Evolutionary conservation across 2,888 invertebrate species (phyloP).

Genomic region (Hecatera dysodea): DNA sequence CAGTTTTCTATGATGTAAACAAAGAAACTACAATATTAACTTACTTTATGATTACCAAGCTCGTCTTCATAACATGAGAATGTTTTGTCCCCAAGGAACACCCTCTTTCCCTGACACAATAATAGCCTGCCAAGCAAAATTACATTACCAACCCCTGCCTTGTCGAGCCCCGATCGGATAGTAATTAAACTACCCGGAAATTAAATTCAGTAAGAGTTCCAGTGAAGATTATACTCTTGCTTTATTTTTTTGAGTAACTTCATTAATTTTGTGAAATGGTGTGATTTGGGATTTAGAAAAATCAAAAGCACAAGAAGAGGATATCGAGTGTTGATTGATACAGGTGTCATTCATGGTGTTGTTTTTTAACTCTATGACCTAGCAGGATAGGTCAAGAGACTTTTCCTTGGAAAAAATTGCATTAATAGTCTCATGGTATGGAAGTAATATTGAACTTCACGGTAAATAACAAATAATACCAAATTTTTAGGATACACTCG

Average conservation of each 20-base stretch:
- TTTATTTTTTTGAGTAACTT: background rate
- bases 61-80: constrained; percentile 14
- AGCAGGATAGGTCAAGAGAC: too few species aligned
- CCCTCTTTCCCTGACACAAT: constrained; percentile 2
- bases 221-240: background rate
- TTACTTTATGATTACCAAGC: background rate
- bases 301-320: background rate
- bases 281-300: background rate
- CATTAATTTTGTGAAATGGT: background rate
- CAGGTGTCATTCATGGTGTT: background rate
- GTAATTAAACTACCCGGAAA: constrained; percentile 24
- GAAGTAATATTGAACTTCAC: background rate
- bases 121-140: constrained; percentile 28
- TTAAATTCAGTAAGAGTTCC: background rate
- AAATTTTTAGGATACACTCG: background rate
- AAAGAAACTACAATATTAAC: background rate
- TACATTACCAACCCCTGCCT: constrained; percentile 17
- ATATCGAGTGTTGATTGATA: background rate
- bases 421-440: background rate
- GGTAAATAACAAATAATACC: too few species aligned
- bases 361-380: background rate
- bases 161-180: constrained; percentile 12
- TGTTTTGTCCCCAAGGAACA: constrained; percentile 16
- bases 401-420: too few species aligned
- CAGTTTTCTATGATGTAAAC: background rate